Base-by-base conservation (phyloP, 1,140 invertebrate genomes). In the Hydropsyche tenuis region DNA sequence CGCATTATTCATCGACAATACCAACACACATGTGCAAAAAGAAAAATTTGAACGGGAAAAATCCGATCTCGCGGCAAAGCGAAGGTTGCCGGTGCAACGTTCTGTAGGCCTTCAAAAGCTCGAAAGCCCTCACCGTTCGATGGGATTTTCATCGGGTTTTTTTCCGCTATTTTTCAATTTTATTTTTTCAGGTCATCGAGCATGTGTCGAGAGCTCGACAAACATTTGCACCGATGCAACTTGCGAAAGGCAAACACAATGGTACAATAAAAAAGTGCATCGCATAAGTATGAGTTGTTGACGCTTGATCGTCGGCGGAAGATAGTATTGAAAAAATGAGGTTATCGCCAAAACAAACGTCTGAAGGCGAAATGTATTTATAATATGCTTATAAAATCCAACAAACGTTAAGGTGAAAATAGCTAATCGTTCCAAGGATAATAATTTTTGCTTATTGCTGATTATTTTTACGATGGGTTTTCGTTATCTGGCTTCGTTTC, bases 221-320 rank as follows among this genome's bases (percentile, higher is more conserved):
- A 70, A 70, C 30, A 70, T 70, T 60, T 18, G 68, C 27, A 65
- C 20, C 27, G 16, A 16, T 56, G 68, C 68, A 56, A 37, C 68
- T 56, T 70, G 68, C 68, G 68, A 70, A 70, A 70, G 5, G 23
- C 56, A 60, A 56, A 56, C 51, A 56, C 12, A 16, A 37, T 37
- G 9, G 9, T 37, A 37, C 23, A 1, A 27, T 3, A 70, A 56
- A 69, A 37, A 70, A 37, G 20, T 42, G 48, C 46, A 56, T 45
- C 43, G 48, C 16, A 65, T 65, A 42, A 42, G n/a, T 22, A 16
- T 16, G 63, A 23, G 6, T 4, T 66, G 42, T 48, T 68, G 48
- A 60, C 56, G 25, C 12, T 60, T 60, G 56, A 60, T 60, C 22
- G 23, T 60, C 22, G 23, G 11, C 9, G 22, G 2, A 48, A 48